phyloP scores from a whole-genome alignment of 2,888 invertebrate species.

The Caradrina clavipalpis region DNA sequence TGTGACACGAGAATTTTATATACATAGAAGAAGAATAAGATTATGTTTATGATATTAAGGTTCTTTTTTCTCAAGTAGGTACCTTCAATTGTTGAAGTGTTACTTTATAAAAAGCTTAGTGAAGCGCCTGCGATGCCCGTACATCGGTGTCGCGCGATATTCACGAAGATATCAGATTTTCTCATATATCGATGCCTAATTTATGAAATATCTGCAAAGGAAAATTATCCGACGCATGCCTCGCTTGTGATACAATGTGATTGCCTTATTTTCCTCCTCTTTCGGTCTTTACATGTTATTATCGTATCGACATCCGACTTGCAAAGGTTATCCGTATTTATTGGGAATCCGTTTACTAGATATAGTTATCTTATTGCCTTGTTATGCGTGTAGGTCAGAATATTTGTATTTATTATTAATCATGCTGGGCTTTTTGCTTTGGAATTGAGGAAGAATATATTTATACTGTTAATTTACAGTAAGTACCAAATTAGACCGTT shows the following conservation, averaged over 20 bases:
- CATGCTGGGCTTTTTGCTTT: constrained; percentile 18
- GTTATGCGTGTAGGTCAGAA: constrained; percentile 41
- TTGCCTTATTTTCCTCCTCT: constrained; percentile 80
- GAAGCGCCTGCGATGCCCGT: constrained; percentile 58
- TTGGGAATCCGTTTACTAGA: constrained; percentile 54
- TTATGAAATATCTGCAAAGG: constrained; percentile 79
- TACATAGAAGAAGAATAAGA: too few relatives aligned
- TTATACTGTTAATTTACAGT: constrained; percentile 14
- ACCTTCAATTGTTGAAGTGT: background rate
- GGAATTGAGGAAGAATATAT: constrained; percentile 16
- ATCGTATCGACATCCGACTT: constrained; percentile 78
- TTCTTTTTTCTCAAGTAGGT: too few relatives aligned
- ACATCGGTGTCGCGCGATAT: constrained; percentile 55
- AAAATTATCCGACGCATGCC: constrained; percentile 80
- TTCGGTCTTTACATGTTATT: constrained; percentile 82
- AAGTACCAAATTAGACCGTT: constrained; percentile 9
- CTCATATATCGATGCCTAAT: constrained; percentile 76
- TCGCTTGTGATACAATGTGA: constrained; percentile 82
- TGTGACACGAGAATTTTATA: too few relatives aligned
- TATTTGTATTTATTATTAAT: constrained; percentile 50
- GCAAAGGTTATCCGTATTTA: constrained; percentile 68
- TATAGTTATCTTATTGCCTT: constrained; percentile 48
- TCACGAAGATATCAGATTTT: constrained; percentile 71
- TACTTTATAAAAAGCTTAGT: constrained; percentile 38
- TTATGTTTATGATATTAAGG: too few relatives aligned